Evolutionary conservation across 2,888 invertebrate species (phyloP).

Genomic region (Lampropteryx suffumata): DNA sequence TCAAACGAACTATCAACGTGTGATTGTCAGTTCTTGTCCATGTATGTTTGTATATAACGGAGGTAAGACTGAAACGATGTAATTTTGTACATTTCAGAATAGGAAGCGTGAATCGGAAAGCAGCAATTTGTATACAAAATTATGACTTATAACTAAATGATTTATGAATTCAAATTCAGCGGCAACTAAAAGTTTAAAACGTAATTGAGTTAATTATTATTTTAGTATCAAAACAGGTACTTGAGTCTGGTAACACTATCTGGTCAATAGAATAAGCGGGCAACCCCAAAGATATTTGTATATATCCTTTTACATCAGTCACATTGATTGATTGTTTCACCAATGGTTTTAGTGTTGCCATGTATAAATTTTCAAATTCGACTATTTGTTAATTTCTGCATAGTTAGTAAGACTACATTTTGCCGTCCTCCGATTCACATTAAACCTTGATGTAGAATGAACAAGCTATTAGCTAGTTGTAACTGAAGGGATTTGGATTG

Average conservation of each 20-base stretch:
- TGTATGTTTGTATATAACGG: slow-evolving; percentile 71
- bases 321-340: too few species aligned
- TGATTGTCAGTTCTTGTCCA: slow-evolving; percentile 52
- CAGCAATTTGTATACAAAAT: neutral
- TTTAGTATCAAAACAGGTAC: neutral
- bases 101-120: slow-evolving; percentile 6
- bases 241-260: too few species aligned
- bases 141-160: neutral
- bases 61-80: slow-evolving; percentile 71
- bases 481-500: neutral
- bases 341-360: too few species aligned
- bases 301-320: too few species aligned
- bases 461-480: neutral
- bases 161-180: neutral
- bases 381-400: too few species aligned
- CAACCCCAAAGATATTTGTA: too few species aligned
- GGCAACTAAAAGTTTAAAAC: too few species aligned
- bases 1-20: slow-evolving; percentile 18
- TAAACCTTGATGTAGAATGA: slow-evolving; percentile 1
- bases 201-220: too few species aligned
- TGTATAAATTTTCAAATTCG: too few species aligned
- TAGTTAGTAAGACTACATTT: too few species aligned
- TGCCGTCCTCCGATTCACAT: neutral
- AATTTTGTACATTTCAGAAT: slow-evolving; percentile 35
- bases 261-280: too few species aligned